Base-by-base conservation (phyloP, 2,113 vertebrate species). In the Thalassoma bifasciatum region DNA sequence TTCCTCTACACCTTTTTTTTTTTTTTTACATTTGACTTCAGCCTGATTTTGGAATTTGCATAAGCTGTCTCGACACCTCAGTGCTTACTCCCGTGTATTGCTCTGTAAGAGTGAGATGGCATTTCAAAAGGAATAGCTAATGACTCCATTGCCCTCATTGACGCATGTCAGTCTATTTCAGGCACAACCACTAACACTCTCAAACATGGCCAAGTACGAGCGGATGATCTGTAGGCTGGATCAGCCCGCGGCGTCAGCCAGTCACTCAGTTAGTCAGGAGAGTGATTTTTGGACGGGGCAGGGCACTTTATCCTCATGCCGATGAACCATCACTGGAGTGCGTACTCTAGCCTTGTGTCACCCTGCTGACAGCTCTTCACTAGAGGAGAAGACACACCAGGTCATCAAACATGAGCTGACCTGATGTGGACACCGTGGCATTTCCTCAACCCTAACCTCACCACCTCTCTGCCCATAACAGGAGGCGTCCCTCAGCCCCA, bases 101-200 rank as follows among this genome's bases (percentile, higher is more conserved):
- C 81, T 59, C 78, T 16, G 80, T 62, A 34, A 61, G 79, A 65
- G 77, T 66, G 75, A 78, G 83, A 62, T 47, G 36, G 71, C 72
- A 59, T 66, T 85, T 92, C 88, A 81, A 75, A 85, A 74, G 84
- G 83, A 92, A 86, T 81, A 79, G 83, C 62, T 83, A 86, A 91
- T 80, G 83, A 83, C 90, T 83, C 75, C 46, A 51, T 79, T 86
- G 87, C 79, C 84, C 86, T 87, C 86, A 82, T 87, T 87, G 87
- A 91, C 86, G 75, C 74, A 67, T 87, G 88, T 85, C 91, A 80
- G 85, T 92, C 90, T 91, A 91, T 91, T 91, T 91, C 86, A 84
- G 86, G 82, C 88, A 50, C 84, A 14, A 58, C 69, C 23, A 73
- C 82, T 77, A 79, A 81, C 71, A 50, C 74, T 73, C 73, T 84